Percentiles rank a stretch among this genome's conserved stretches.
These are phyloP conservation scores for Loriculus beryllinus DNA, from an alignment of 2,797 vertebrate species.

Conservation along the genomic window DNA sequence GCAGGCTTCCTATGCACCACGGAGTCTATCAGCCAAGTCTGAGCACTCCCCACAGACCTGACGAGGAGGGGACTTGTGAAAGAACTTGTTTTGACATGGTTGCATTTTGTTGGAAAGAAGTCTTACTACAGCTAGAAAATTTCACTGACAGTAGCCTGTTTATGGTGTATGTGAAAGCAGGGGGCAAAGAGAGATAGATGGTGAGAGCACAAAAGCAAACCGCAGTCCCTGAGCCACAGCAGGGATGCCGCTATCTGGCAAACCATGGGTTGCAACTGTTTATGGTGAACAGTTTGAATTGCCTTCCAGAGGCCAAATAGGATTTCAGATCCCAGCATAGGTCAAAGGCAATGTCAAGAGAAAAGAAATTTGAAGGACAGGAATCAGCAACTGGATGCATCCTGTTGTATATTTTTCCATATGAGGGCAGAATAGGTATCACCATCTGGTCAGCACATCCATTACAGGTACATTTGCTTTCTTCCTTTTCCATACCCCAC, in stretches of 20 bases:
- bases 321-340: background rate
- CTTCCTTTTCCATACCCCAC: background rate
- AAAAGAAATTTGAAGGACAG: background rate
- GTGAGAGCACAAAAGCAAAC: background rate
- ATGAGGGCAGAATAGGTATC: background rate
- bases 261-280: background rate
- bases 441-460: background rate
- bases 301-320: slow-evolving; percentile 4
- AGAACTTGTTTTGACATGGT: background rate
- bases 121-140: background rate
- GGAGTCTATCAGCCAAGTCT: background rate
- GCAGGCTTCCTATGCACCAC: accelerated
- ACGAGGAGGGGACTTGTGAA: accelerated
- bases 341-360: background rate
- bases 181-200: background rate
- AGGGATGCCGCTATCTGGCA: background rate
- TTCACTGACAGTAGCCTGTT: background rate
- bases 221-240: background rate
- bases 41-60: background rate
- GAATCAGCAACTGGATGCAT: background rate
- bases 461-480: background rate
- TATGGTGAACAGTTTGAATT: background rate
- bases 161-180: background rate
- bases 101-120: background rate
- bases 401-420: background rate